Base-by-base conservation (phyloP, 2,797 vertebrate genomes). In the Sparidentex hasta region DNA sequence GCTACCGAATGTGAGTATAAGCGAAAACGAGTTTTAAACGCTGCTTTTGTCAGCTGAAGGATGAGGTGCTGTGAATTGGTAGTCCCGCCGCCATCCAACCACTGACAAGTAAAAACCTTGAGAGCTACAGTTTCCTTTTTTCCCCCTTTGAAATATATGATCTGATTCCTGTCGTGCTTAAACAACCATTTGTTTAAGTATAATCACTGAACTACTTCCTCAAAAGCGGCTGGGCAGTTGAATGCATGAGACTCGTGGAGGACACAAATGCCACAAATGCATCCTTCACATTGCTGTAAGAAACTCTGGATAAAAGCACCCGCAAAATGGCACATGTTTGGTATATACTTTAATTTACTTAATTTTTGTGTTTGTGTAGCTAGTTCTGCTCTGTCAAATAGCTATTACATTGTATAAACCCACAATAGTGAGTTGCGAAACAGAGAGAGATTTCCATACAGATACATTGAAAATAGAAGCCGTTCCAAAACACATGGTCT, bases 1-100 rank as follows among this genome's bases (percentile, higher is more conserved):
- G 88, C 88, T 85, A 76, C 80, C 80, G 71, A 76, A 71, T 88
- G 84, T 29, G 62, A 93, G 90, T 90, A 81, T 38, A 51, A 67
- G 65, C 27, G 25, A 74, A 75, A 72, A 76, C 23, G 50, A 80
- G 79, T 87, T 85, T 25, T 82, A 56, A 86, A 77, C 79, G 85
- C 81, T 87, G 87, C 87, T 78, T 89, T 90, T 86, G 85, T 91
- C 64, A 59, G 48, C 6, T 75, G 56, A 74, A 80, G 81, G 83
- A 83, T 90, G 80, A 74, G 23, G 71, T 47, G 65, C 69, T 73
- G 70, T 67, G 79, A 83, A 80, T 83, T 69, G 65, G 59, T 71
- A 33, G 71, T 72, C 51, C 58, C 18, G n/a, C 57, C 18, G 16
- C 65, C 23, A 68, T 65, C 65, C 50, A 33, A 74, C 64, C 74